Percentiles rank a stretch among this genome's conserved stretches.
Evolutionary conservation across 1,140 invertebrate genomes (phyloP).

Genomic region (Heliconius melpomene): DNA sequence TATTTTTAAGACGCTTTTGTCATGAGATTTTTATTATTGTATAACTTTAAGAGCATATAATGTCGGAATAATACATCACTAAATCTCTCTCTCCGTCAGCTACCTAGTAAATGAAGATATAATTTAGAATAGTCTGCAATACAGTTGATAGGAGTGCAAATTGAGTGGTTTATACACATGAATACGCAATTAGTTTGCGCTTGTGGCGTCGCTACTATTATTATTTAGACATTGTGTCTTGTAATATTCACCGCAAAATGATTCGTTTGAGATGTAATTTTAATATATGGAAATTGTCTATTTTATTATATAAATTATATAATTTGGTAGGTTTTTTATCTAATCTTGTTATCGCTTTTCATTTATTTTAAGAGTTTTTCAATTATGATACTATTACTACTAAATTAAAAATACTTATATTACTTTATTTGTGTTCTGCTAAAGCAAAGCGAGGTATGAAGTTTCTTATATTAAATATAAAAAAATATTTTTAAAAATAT

Average conservation of each 20-base stretch:
- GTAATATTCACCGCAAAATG: slow-evolving; percentile 6
- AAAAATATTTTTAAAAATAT: too few species aligned
- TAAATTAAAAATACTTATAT: too few species aligned
- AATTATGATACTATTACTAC: too few species aligned
- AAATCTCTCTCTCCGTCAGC: not conserved
- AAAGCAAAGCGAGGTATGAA: too few species aligned
- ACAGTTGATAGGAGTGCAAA: not conserved
- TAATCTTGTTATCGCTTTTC: too few species aligned
- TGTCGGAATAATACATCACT: not conserved
- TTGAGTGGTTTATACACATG: not conserved
- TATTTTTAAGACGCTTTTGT: too few species aligned
- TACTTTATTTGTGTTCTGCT: too few species aligned
- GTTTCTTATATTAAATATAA: too few species aligned
- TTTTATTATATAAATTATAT: not conserved
- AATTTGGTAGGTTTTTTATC: not conserved
- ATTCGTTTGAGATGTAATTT: not conserved
- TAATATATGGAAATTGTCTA: not conserved
- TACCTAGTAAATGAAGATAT: not conserved
- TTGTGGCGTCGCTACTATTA: slow-evolving; percentile 12
- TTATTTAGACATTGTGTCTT: not conserved
- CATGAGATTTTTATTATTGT: too few species aligned
- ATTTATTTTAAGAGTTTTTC: too few species aligned
- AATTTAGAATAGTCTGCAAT: not conserved
- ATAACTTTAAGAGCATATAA: too few species aligned
- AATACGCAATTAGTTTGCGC: slow-evolving; percentile 6